These are phyloP conservation scores for Solenodon paradoxus DNA, from an alignment of 2,113 vertebrate genomes.

Conservation along the genomic window DNA sequence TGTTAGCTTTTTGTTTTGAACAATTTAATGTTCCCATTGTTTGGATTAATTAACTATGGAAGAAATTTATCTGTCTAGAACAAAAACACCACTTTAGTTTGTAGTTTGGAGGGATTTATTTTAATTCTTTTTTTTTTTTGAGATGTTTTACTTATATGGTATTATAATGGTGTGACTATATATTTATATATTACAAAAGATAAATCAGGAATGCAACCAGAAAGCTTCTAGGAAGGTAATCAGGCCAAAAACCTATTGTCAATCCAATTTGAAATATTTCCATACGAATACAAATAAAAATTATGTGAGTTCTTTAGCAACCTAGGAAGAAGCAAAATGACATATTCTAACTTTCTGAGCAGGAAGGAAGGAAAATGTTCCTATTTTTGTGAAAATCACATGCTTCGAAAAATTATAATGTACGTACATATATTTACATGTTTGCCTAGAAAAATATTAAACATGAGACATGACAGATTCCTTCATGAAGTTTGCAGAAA, in stretches of 20 bases:
- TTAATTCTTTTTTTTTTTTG: background rate
- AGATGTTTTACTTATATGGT: background rate
- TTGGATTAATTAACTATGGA: background rate
- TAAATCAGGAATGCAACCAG: background rate
- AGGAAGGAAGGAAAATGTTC: background rate
- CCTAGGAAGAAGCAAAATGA: slow-evolving; percentile 5
- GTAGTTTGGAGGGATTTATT: background rate
- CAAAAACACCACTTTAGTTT: background rate
- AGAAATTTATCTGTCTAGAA: background rate
- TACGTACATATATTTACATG: background rate
- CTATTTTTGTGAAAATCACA: background rate
- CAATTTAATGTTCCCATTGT: background rate
- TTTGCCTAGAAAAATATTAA: slow-evolving; percentile 35
- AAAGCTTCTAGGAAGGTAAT: background rate
- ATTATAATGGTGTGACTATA: background rate
- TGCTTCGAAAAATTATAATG: slow-evolving; percentile 13
- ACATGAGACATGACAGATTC: background rate
- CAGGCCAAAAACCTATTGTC: background rate
- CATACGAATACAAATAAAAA: background rate
- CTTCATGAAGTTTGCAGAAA: background rate
- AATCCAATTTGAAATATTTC: background rate
- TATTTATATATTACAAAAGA: background rate
- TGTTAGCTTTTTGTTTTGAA: background rate
- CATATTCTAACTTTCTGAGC: background rate
- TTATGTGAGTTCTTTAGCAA: background rate